phyloP scores from a whole-genome alignment of 2,113 vertebrate genomes.

The Lates calcarifer region DNA sequence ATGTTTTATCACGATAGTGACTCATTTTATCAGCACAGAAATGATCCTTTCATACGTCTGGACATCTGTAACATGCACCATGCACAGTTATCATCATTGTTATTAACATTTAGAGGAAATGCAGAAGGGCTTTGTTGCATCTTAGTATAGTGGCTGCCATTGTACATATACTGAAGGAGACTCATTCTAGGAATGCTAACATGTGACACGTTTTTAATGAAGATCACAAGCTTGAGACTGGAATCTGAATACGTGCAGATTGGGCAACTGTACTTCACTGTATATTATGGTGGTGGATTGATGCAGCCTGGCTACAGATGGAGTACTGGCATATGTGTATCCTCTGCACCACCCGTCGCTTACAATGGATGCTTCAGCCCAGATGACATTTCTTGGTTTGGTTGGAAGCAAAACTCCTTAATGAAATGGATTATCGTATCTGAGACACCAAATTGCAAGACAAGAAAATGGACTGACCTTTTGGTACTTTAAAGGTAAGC shows the following conservation, averaged over 20 bases:
- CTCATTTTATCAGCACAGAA: slow-evolving; percentile 45
- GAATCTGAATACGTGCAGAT: slow-evolving; percentile 52
- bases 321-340: slow-evolving; percentile 50
- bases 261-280: slow-evolving; percentile 45
- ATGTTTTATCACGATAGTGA: slow-evolving; percentile 40
- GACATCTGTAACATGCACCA: slow-evolving; percentile 19
- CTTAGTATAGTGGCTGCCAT: slow-evolving; percentile 56
- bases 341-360: slow-evolving; percentile 45
- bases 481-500: slow-evolving; percentile 78
- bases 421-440: slow-evolving; percentile 67
- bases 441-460: slow-evolving; percentile 62
- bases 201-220: slow-evolving; percentile 38
- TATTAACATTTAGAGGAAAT: slow-evolving; percentile 42
- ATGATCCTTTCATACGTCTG: slow-evolving; percentile 63
- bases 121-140: slow-evolving; percentile 47
- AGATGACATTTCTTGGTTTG: slow-evolving; percentile 61
- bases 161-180: slow-evolving; percentile 41
- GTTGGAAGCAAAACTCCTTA: slow-evolving; percentile 53
- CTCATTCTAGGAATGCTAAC: slow-evolving; percentile 27
- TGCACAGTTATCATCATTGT: slow-evolving; percentile 53
- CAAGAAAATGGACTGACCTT: slow-evolving; percentile 69
- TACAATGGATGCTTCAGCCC: slow-evolving; percentile 57
- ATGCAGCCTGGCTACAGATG: slow-evolving; percentile 48
- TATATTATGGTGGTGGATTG: slow-evolving; percentile 36
- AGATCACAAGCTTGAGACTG: slow-evolving; percentile 38